These are phyloP conservation scores for Megaceryle alcyon DNA, from an alignment of 2,797 vertebrate species.

Conservation along the genomic window DNA sequence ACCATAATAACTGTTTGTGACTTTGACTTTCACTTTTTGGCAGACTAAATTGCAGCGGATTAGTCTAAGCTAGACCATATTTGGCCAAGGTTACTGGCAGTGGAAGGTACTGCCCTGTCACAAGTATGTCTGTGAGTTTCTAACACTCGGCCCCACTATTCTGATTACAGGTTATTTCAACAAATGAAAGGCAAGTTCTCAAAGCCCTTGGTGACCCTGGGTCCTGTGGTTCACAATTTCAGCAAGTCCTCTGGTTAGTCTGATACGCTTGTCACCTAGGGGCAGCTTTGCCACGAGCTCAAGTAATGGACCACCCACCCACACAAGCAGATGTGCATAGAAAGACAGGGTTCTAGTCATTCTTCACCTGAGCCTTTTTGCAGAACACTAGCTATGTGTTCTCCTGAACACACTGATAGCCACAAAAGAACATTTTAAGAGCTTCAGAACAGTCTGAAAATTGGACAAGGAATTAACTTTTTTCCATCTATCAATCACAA, in stretches of 20 bases:
- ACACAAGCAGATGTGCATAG: fast-evolving
- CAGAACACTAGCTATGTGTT: neutral
- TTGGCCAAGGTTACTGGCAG: neutral
- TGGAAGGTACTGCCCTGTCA: neutral
- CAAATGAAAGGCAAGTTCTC: neutral
- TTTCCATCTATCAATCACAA: neutral
- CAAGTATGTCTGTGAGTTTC: neutral
- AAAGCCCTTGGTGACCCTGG: neutral
- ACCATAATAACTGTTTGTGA: neutral
- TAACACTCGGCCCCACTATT: neutral
- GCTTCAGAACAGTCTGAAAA: neutral
- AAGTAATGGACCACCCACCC: neutral
- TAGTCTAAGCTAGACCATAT: neutral
- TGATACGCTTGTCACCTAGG: fast-evolving
- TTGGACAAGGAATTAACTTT: neutral
- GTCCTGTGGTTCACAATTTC: neutral
- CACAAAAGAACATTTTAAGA: neutral
- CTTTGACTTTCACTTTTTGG: neutral
- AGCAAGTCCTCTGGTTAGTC: neutral
- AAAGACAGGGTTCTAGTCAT: neutral
- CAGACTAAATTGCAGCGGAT: neutral
- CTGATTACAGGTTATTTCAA: neutral
- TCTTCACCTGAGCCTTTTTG: neutral
- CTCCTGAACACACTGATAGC: neutral
- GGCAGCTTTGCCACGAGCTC: neutral